These are phyloP conservation scores for Hozukius guyotensis DNA, from an alignment of 2,797 vertebrate genomes.

Conservation along the genomic window DNA sequence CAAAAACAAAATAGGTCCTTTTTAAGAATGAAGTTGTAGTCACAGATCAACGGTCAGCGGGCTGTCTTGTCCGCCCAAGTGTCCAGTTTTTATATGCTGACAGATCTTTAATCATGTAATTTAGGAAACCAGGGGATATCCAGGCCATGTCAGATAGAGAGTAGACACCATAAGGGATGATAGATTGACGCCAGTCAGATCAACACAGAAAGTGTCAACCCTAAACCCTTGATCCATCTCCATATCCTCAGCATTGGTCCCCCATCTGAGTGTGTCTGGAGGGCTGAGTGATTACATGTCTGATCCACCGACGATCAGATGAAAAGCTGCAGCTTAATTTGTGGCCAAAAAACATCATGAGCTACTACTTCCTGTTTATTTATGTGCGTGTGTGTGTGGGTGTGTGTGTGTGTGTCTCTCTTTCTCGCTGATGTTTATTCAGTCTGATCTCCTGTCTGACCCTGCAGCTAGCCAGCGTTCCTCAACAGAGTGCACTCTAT, in stretches of 20 bases:
- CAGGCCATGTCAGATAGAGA: constrained; percentile 36
- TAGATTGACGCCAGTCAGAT: constrained; percentile 53
- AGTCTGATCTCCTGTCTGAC: constrained; percentile 59
- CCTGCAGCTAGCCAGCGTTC: constrained; percentile 29
- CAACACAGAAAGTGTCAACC: constrained; percentile 46
- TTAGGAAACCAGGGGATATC: constrained; percentile 34
- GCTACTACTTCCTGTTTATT: constrained; percentile 27
- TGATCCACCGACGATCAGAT: constrained; percentile 45
- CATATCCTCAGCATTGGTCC: constrained; percentile 15
- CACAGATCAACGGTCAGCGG: constrained; percentile 12
- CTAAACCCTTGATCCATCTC: constrained; percentile 55
- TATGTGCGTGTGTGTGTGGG: constrained; percentile 1
- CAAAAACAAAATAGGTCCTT: too few relatives aligned
- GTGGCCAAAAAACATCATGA: constrained; percentile 45
- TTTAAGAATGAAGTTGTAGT: constrained; percentile 7
- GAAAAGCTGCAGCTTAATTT: constrained; percentile 56
- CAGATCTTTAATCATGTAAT: constrained; percentile 55
- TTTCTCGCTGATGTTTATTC: constrained; percentile 61
- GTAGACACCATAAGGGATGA: constrained; percentile 42
- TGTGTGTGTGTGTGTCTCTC: constrained; percentile 2
- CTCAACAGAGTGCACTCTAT: constrained; percentile 51
- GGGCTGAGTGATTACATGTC: constrained; percentile 52
- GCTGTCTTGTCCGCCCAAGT: constrained; percentile 16
- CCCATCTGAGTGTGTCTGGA: constrained; percentile 21
- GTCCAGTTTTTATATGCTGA: constrained; percentile 39